A percentile compares a stretch with the other conserved stretches of the same genome.
These are phyloP conservation scores for Drosophila serrata DNA, from an alignment of 1,140 invertebrate species.

Conservation along the genomic window DNA sequence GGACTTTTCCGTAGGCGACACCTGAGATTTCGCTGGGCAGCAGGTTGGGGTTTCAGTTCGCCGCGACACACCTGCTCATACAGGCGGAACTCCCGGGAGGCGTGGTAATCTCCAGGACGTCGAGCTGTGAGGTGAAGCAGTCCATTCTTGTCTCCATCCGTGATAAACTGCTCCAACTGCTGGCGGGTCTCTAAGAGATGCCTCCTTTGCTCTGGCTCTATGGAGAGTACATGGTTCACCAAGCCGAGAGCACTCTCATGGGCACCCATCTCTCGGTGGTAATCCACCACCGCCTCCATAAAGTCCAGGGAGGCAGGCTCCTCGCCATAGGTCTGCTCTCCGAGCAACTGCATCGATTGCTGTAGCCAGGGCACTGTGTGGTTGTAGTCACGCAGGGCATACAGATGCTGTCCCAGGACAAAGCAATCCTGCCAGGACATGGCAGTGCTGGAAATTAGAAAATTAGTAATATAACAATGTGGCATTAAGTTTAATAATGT, in stretches of 20 bases:
- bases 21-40: slow-evolving; percentile 85
- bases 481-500: background rate
- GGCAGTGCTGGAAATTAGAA: slow-evolving; percentile 84
- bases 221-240: slow-evolving; percentile 93
- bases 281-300: slow-evolving; percentile 71
- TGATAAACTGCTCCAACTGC: slow-evolving; percentile 80
- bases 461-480: background rate
- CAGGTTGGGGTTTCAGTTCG: slow-evolving; percentile 87
- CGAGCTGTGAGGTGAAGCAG: slow-evolving; percentile 59
- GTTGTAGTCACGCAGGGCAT: slow-evolving; percentile 96
- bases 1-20: slow-evolving; percentile 89
- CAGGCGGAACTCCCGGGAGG: slow-evolving; percentile 84
- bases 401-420: slow-evolving; percentile 97
- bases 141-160: slow-evolving; percentile 63
- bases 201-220: slow-evolving; percentile 93
- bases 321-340: slow-evolving; percentile 45
- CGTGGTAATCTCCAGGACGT: slow-evolving; percentile 62
- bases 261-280: slow-evolving; percentile 94
- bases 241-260: slow-evolving; percentile 92
- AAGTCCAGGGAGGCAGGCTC: slow-evolving; percentile 67
- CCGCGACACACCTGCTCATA: slow-evolving; percentile 95
- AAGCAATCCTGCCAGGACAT: slow-evolving; percentile 96
- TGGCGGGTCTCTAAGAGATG: slow-evolving; percentile 92
- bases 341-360: slow-evolving; percentile 88
- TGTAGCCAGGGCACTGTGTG: slow-evolving; percentile 97